Conservation (phyloP, 2,888 invertebrate species). For the Drosophila stalkeri region DNA sequence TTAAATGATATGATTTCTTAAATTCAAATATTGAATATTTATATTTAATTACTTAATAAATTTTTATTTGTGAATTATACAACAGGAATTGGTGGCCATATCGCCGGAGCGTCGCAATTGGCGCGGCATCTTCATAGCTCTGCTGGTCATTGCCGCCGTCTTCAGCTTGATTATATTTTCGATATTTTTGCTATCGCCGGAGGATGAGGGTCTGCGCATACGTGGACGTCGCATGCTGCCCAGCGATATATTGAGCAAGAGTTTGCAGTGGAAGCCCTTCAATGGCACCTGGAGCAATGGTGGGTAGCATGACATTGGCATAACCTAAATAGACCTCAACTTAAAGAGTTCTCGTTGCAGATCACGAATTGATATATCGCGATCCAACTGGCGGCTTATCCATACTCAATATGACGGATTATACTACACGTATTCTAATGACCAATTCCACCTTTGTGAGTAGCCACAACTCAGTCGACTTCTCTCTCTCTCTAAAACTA, state of each 20-base stretch:
- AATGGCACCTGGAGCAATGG: slow-evolving; percentile 92
- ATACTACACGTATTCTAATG: slow-evolving; percentile 90
- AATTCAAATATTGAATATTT: background rate
- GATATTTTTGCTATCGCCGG: slow-evolving; percentile 94
- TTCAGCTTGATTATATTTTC: slow-evolving; percentile 95
- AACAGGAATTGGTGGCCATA: slow-evolving; percentile 94
- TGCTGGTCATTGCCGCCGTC: slow-evolving; percentile 95
- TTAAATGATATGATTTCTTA: background rate
- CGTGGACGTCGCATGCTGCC: slow-evolving; percentile 89
- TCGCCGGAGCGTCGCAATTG: slow-evolving; percentile 96
- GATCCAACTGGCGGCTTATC: slow-evolving; percentile 92
- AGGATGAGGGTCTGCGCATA: slow-evolving; percentile 89
- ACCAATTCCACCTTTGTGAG: slow-evolving; percentile 94
- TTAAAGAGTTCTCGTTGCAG: slow-evolving; percentile 84
- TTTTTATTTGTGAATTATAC: background rate
- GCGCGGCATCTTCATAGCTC: slow-evolving; percentile 96
- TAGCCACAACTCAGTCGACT: slow-evolving; percentile 69
- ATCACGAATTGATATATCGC: slow-evolving; percentile 91
- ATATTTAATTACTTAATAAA: no score
- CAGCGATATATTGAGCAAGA: slow-evolving; percentile 88
- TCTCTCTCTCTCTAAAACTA: background rate
- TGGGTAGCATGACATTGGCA: slow-evolving; percentile 66
- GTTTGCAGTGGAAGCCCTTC: slow-evolving; percentile 87
- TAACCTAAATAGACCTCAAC: rapidly evolving
- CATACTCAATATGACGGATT: slow-evolving; percentile 91